Conservation (phyloP, 2,888 invertebrate species). For the Aspidiotus destructor region DNA sequence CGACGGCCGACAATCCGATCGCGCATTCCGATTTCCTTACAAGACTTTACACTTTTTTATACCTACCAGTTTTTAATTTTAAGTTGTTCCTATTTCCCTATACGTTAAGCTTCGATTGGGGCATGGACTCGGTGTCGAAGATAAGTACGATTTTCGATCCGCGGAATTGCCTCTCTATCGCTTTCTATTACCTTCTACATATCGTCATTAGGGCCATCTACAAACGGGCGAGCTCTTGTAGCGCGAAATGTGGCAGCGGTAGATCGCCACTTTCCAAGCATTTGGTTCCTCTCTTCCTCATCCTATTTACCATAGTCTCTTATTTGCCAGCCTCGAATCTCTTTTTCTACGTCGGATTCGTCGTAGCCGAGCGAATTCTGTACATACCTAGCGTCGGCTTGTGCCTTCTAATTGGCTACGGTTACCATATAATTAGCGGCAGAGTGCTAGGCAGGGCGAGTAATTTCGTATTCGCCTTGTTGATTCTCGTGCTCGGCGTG, state of each 20-base stretch:
- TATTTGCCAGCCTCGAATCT: constrained; percentile 92
- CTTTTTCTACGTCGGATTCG: constrained; percentile 94
- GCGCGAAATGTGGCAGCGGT: neutral
- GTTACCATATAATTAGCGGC: constrained; percentile 49
- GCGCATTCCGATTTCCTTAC: constrained; percentile 72
- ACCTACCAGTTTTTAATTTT: constrained; percentile 82
- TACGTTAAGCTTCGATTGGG: constrained; percentile 93
- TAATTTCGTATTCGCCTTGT: constrained; percentile 43
- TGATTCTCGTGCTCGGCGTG: constrained; percentile 54
- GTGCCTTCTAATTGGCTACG: constrained; percentile 74
- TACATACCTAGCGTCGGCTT: constrained; percentile 93
- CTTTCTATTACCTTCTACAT: constrained; percentile 54
- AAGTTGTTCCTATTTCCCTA: constrained; percentile 75
- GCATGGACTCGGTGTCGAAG: constrained; percentile 89
- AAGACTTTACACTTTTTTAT: constrained; percentile 76
- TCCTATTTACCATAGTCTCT: constrained; percentile 69
- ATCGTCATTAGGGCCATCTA: constrained; percentile 2
- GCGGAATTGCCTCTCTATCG: constrained; percentile 62
- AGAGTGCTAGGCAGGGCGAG: constrained; percentile 42
- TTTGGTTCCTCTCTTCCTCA: constrained; percentile 38
- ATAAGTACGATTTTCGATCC: constrained; percentile 66
- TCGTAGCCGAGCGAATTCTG: constrained; percentile 88
- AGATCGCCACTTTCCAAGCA: constrained; percentile 12
- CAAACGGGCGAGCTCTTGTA: neutral
- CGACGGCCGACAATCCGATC: constrained; percentile 90